Percentiles rank a stretch among this genome's conserved stretches.
phyloP scores from a whole-genome alignment of 2,797 vertebrate species.

The Bradypodion pumilum region DNA sequence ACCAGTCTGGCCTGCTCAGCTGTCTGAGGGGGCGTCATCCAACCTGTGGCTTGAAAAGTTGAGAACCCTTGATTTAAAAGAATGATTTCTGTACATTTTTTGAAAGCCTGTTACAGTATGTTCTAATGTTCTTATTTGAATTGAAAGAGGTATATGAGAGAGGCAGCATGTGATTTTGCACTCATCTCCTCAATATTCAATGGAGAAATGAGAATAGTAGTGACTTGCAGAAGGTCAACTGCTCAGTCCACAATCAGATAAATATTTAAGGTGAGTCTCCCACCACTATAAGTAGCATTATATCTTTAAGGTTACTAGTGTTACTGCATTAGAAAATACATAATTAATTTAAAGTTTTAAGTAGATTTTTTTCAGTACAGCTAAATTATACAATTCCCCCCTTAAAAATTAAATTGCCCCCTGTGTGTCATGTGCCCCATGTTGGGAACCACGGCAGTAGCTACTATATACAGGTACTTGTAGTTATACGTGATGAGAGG shows the following conservation, averaged over 20 bases:
- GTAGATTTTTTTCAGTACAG: background rate
- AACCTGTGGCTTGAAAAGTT: too few species aligned
- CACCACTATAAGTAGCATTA: background rate
- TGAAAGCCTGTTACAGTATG: background rate
- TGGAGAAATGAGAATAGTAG: background rate
- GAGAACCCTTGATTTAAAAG: too few species aligned
- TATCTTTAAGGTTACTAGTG: background rate
- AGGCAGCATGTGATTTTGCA: background rate
- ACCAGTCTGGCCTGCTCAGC: too few species aligned
- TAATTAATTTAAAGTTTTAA: background rate
- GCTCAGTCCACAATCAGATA: background rate
- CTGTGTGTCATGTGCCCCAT: too few species aligned
- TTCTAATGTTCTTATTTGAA: background rate
- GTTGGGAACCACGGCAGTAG: too few species aligned
- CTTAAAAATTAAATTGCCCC: too few species aligned
- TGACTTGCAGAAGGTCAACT: background rate
- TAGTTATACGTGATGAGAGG: too few species aligned
- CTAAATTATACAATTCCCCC: too few species aligned
- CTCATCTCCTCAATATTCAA: background rate
- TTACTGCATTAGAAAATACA: background rate
- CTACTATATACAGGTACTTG: too few species aligned
- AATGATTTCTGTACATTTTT: background rate
- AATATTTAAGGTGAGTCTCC: background rate
- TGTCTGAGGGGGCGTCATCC: too few species aligned
- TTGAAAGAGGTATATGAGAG: background rate